phyloP scores from a whole-genome alignment of 2,113 vertebrate genomes.

The Cardinalis cardinalis region DNA sequence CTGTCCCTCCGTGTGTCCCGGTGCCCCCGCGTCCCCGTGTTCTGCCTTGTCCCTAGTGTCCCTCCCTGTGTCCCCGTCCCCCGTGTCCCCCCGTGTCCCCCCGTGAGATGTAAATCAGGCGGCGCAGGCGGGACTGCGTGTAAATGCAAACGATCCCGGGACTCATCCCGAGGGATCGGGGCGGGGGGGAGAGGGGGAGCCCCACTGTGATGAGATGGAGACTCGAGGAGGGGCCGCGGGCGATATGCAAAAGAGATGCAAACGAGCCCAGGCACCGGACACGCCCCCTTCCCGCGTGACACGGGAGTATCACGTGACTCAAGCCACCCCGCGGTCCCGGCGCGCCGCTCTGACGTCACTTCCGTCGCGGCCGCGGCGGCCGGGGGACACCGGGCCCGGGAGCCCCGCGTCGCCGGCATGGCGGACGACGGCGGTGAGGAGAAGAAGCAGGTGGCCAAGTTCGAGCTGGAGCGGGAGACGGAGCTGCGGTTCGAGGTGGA shows the following conservation, averaged over 20 bases:
- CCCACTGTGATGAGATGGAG: fast-evolving
- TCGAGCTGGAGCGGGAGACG: constrained; percentile 93
- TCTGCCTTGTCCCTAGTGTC: background rate
- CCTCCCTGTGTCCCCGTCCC: background rate
- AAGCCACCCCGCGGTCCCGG: fast-evolving
- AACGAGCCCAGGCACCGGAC: fast-evolving
- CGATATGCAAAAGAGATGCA: background rate
- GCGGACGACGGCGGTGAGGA: constrained; percentile 71
- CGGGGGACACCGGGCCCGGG: background rate
- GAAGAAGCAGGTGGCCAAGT: constrained; percentile 85
- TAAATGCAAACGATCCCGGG: too few species aligned
- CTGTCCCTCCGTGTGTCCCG: background rate
- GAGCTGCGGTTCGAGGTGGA: constrained; percentile 97
- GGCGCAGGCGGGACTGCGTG: background rate
- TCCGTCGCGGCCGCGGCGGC: background rate
- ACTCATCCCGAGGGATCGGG: background rate
- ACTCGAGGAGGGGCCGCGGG: fast-evolving
- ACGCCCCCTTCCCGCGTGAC: background rate
- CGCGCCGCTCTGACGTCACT: background rate
- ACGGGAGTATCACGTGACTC: fast-evolving
- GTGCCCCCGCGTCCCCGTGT: background rate
- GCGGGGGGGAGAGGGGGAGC: fast-evolving
- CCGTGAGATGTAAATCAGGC: too few species aligned
- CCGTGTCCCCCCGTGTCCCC: background rate
- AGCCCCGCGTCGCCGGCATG: background rate